Evolutionary conservation across 2,888 invertebrate genomes (phyloP).

Genomic region (Cataglyphis altisquamis): DNA sequence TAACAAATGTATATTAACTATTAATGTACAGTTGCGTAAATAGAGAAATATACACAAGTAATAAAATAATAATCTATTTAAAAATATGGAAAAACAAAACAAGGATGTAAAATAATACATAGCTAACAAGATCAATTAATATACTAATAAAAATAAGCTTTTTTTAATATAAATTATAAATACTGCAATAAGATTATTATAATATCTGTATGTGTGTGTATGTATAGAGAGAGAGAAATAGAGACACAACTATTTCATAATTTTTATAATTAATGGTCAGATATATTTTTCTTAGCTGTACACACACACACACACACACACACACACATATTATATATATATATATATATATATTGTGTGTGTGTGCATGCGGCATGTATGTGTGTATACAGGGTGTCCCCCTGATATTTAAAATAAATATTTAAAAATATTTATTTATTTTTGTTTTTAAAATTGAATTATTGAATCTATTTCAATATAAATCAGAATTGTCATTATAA

Average conservation of each 20-base stretch:
- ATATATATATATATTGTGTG: too few species aligned
- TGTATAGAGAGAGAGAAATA: too few species aligned
- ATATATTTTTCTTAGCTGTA: slow-evolving; percentile 1
- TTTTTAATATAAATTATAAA: not conserved
- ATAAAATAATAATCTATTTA: slow-evolving; percentile 10
- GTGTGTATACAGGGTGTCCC: too few species aligned
- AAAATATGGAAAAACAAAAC: not conserved
- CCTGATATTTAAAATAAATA: too few species aligned
- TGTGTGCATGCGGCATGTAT: too few species aligned
- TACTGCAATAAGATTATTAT: not conserved
- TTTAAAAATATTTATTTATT: too few species aligned
- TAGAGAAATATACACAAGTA: not conserved
- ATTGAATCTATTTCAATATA: too few species aligned
- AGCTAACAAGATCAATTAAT: not conserved
- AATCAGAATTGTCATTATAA: too few species aligned
- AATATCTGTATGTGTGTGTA: not conserved
- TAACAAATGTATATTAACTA: not conserved
- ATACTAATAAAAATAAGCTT: not conserved
- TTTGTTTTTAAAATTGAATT: too few species aligned
- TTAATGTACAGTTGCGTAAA: not conserved
- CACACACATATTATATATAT: too few species aligned
- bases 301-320: too few species aligned
- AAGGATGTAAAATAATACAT: not conserved
- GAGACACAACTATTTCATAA: not conserved
- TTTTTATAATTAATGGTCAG: slow-evolving; percentile 7